phyloP scores from a whole-genome alignment of 2,888 invertebrate species.

The Callyntrura guangdongensis region DNA sequence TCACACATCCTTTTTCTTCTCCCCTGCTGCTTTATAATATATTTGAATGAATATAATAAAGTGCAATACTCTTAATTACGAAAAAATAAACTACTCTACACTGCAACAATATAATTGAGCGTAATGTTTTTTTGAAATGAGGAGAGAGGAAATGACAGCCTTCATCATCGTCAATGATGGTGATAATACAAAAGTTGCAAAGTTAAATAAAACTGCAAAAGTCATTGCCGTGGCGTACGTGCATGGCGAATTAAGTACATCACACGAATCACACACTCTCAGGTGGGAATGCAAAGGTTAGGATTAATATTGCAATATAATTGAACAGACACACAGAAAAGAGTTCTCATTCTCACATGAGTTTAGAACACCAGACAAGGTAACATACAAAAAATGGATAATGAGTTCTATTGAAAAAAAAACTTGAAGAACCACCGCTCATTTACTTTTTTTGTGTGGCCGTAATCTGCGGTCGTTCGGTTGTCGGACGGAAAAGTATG shows the following conservation, averaged over 20 bases:
- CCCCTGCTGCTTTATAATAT: background rate
- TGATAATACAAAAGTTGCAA: background rate
- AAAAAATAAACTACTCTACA: background rate
- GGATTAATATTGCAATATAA: slow-evolving; percentile 7
- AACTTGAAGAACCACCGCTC: background rate
- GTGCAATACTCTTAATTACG: background rate
- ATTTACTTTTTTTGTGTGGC: background rate
- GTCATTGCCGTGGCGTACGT: slow-evolving; percentile 68
- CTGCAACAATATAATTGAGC: background rate
- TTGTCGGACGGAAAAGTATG: background rate
- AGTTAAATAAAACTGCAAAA: slow-evolving; percentile 13
- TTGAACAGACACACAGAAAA: slow-evolving; percentile 13
- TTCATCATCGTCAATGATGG: slow-evolving; percentile 20
- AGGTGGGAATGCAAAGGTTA: slow-evolving; percentile 66
- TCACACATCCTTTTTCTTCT: slow-evolving; percentile 31
- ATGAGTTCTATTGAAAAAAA: slow-evolving; percentile 13
- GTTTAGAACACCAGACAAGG: background rate
- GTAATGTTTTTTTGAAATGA: background rate
- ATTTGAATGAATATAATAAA: background rate
- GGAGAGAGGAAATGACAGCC: slow-evolving; percentile 67
- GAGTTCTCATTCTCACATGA: slow-evolving; percentile 70
- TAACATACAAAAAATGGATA: background rate
- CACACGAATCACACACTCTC: background rate
- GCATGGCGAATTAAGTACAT: slow-evolving; percentile 46
- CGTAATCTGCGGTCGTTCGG: background rate